phyloP scores from a whole-genome alignment of 2,888 invertebrate species.

The Pantelozetes paolii region DNA sequence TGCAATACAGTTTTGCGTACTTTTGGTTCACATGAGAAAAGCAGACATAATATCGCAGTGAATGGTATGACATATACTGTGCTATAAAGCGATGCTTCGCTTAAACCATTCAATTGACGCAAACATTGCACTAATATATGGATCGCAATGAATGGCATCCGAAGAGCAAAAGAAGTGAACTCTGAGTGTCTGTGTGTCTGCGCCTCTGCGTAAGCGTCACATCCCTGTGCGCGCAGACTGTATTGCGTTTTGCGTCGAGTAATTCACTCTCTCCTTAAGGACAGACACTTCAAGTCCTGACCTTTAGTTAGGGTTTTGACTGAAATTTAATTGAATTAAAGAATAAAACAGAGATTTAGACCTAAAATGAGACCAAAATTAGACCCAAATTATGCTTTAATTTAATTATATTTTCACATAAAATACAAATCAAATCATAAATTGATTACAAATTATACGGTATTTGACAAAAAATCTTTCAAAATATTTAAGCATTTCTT shows the following conservation, averaged over 20 bases:
- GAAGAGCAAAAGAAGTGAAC: conserved; percentile 14
- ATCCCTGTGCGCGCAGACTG: background rate
- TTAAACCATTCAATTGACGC: conserved; percentile 32
- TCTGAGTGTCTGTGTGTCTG: background rate
- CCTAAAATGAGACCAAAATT: background rate
- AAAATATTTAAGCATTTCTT: background rate
- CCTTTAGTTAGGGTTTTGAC: too few relatives aligned
- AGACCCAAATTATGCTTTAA: conserved; percentile 13
- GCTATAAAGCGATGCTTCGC: conserved; percentile 14
- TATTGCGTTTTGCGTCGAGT: background rate
- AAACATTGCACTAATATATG: conserved; percentile 32
- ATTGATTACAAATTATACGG: background rate
- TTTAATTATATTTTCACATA: too few relatives aligned
- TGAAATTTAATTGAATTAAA: background rate
- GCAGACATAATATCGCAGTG: background rate
- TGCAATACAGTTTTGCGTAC: background rate
- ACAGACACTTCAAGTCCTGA: background rate
- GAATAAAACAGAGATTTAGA: background rate
- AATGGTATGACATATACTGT: background rate
- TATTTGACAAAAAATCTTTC: background rate
- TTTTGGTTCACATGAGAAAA: background rate
- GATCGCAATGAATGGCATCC: conserved; percentile 31
- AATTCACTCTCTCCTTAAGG: background rate
- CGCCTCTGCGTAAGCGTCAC: background rate
- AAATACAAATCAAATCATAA: background rate